Evolutionary conservation across 2,888 invertebrate species (phyloP).

Genomic region (Andrena dorsata): DNA sequence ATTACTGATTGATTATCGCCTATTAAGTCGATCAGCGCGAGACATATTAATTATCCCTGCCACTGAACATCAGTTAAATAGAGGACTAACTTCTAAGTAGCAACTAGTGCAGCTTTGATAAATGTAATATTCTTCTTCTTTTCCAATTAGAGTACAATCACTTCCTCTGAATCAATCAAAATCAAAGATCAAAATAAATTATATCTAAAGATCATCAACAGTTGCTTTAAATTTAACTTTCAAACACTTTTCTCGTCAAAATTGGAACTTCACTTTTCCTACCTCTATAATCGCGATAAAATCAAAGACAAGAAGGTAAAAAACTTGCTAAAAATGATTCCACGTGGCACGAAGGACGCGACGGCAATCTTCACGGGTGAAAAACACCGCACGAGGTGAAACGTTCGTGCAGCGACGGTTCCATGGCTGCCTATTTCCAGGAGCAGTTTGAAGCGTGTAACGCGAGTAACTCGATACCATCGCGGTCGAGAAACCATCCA

Average conservation of each 20-base stretch:
- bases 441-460: slow-evolving; percentile 23
- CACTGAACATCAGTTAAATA: not conserved
- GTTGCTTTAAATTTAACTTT: no score
- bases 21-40: slow-evolving; percentile 69
- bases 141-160: no score
- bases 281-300: no score
- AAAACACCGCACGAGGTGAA: not conserved
- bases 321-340: not conserved
- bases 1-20: slow-evolving; percentile 74
- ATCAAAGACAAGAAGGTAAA: no score
- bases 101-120: not conserved
- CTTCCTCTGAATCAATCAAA: no score
- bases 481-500: slow-evolving; percentile 24
- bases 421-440: slow-evolving; percentile 51
- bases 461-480: slow-evolving; percentile 50
- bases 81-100: slow-evolving; percentile 6
- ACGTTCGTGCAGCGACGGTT: slow-evolving; percentile 12
- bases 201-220: no score
- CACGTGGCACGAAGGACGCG: not conserved
- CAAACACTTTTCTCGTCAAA: no score
- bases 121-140: no score
- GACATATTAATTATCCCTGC: slow-evolving; percentile 36
- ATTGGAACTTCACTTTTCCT: no score
- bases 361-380: not conserved
- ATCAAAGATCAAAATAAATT: no score